These are phyloP conservation scores for Pediacus dermestoides DNA, from an alignment of 2,888 invertebrate species.

Conservation along the genomic window DNA sequence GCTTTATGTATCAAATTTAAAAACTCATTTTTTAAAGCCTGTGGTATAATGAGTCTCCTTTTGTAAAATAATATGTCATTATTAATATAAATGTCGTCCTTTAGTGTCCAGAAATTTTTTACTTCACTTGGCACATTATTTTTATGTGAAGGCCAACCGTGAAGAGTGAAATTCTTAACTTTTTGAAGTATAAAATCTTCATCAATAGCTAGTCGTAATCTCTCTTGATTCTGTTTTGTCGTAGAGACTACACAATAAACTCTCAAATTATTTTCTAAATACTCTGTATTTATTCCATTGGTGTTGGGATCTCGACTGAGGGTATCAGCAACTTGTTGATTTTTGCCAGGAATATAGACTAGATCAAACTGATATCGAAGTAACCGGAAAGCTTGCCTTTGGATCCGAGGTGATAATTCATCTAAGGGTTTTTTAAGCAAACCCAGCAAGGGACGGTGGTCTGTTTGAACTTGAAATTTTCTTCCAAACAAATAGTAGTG, in stretches of 20 bases:
- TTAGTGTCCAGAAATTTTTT: conserved; percentile 14
- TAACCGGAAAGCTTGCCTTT: conserved; percentile 21
- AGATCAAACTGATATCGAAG: conserved; percentile 20
- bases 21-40: conserved; percentile 7
- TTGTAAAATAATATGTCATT: conserved; percentile 12
- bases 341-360: conserved; percentile 23
- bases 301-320: conserved; percentile 15
- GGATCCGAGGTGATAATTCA: conserved; percentile 23
- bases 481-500: conserved; percentile 21
- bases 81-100: conserved; percentile 11
- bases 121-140: conserved; percentile 3
- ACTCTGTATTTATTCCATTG: conserved; percentile 12
- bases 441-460: conserved; percentile 25
- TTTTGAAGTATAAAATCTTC: conserved; percentile 7
- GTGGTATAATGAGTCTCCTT: conserved; percentile 11
- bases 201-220: conserved; percentile 6
- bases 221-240: conserved; percentile 11
- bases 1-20: conserved; percentile 13
- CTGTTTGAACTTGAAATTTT: conserved; percentile 20
- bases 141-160: conserved; percentile 19
- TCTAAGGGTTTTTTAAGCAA: conserved; percentile 27
- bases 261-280: conserved; percentile 13
- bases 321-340: conserved; percentile 18
- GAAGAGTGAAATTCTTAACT: conserved; percentile 11
- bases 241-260: conserved; percentile 14